These are phyloP conservation scores for Coecobrya sp. DNA, from an alignment of 2,888 invertebrate species.

Conservation along the genomic window DNA sequence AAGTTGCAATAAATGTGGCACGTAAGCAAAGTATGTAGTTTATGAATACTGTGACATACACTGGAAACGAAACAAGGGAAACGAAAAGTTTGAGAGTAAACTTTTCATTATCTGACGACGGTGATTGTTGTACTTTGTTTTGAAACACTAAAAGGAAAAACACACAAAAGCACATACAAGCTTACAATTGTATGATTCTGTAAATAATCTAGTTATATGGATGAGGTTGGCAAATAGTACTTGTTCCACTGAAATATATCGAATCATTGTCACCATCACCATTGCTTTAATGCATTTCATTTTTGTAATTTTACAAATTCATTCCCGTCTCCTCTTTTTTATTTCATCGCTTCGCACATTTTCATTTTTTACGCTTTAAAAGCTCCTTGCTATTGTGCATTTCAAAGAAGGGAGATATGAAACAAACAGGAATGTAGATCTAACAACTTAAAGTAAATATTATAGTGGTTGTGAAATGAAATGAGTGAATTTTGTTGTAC, in stretches of 20 bases:
- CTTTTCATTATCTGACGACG: constrained; percentile 24
- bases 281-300: background rate
- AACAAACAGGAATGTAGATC: background rate
- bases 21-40: constrained; percentile 2
- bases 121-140: background rate
- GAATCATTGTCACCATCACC: background rate
- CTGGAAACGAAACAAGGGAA: background rate
- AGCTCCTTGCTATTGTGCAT: background rate
- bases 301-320: background rate
- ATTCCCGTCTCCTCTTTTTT: background rate
- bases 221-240: background rate
- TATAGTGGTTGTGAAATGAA: background rate
- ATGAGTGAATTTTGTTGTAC: background rate
- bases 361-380: background rate
- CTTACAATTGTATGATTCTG: background rate
- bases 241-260: background rate
- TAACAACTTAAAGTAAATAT: background rate
- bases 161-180: background rate
- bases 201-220: background rate
- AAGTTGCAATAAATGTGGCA: constrained; percentile 49
- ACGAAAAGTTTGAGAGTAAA: background rate
- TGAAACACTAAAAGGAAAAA: background rate
- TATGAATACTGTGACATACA: constrained; percentile 4
- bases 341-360: background rate
- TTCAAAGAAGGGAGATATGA: background rate